A percentile compares a stretch with the other conserved stretches of the same genome.
Evolutionary conservation across 35 echinoderm and acorn worm genomes (phyloP).

Genomic region (Stichopus chloronotus): DNA sequence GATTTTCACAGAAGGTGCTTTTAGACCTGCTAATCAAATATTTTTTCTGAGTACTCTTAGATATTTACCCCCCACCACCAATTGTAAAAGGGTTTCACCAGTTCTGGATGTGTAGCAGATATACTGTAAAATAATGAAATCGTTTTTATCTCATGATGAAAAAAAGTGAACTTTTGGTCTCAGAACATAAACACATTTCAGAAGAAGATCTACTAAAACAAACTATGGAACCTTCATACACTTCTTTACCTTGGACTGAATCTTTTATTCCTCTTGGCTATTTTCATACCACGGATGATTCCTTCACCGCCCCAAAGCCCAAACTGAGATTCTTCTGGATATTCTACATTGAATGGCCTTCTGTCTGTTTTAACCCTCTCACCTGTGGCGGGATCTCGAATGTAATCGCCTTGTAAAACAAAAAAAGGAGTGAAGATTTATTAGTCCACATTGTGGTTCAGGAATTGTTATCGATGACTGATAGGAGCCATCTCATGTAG

Average conservation of each 20-base stretch:
- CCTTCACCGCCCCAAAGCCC: constrained; percentile 96
- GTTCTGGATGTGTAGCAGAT: too few relatives aligned
- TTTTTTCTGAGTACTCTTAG: too few relatives aligned
- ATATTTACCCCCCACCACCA: too few relatives aligned
- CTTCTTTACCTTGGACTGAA: constrained; percentile 57
- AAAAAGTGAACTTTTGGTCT: too few relatives aligned
- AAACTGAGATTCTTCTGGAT: constrained; percentile 71
- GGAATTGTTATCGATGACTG: too few relatives aligned
- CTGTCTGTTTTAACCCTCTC: constrained; percentile 67
- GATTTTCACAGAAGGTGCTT: too few relatives aligned
- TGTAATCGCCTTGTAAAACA: constrained; percentile 66
- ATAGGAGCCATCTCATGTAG: too few relatives aligned
- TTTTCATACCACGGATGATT: constrained; percentile 65
- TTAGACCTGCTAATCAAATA: too few relatives aligned
- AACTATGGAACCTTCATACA: not conserved
- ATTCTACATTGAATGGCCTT: constrained; percentile 64
- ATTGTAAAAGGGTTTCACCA: too few relatives aligned
- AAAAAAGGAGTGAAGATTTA: not conserved
- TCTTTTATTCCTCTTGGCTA: constrained; percentile 71
- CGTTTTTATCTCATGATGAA: too few relatives aligned
- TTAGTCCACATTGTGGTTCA: too few relatives aligned
- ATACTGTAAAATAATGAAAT: too few relatives aligned
- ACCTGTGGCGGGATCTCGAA: constrained; percentile 77
- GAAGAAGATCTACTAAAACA: not conserved
- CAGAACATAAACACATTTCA: not conserved